phyloP scores from a whole-genome alignment of 2,797 vertebrate species.

The Coregonus sp. region DNA sequence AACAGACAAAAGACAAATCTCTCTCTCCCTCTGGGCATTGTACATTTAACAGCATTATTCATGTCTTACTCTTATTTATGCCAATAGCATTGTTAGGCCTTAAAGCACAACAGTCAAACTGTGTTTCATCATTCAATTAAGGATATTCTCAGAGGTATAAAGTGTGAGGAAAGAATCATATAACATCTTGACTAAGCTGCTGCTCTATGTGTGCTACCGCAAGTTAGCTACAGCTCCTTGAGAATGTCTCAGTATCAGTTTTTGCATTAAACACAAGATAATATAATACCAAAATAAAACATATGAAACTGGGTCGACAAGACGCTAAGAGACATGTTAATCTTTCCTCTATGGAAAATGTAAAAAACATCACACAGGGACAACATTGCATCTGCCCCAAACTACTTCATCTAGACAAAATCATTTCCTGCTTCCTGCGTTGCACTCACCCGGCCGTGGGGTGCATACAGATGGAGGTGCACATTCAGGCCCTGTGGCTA shows the following conservation, averaged over 20 bases:
- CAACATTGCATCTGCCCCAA: neutral
- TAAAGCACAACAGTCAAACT: neutral
- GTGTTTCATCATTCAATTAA: neutral
- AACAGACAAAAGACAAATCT: neutral
- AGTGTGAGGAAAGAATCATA: neutral
- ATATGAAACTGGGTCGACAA: neutral
- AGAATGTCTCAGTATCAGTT: neutral
- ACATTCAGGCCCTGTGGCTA: conserved; percentile 30
- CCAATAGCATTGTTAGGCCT: neutral
- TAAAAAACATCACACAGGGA: neutral
- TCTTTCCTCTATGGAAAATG: neutral
- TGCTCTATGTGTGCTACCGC: neutral
- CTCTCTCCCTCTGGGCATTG: neutral
- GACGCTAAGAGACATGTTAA: neutral
- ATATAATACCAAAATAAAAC: neutral
- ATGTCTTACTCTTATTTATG: neutral
- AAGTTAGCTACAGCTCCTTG: neutral
- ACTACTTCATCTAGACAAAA: conserved; percentile 2
- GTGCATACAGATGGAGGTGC: conserved; percentile 29
- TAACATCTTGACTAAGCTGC: neutral
- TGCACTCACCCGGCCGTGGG: no score
- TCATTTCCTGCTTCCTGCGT: no score
- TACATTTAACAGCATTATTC: conserved; percentile 6
- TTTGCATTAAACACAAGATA: neutral
- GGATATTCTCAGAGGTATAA: neutral